Evolutionary conservation across 2,888 invertebrate genomes (phyloP), one percentile per base, ranked within the genome.

Genomic region (Coronaproctus castanopsis): DNA sequence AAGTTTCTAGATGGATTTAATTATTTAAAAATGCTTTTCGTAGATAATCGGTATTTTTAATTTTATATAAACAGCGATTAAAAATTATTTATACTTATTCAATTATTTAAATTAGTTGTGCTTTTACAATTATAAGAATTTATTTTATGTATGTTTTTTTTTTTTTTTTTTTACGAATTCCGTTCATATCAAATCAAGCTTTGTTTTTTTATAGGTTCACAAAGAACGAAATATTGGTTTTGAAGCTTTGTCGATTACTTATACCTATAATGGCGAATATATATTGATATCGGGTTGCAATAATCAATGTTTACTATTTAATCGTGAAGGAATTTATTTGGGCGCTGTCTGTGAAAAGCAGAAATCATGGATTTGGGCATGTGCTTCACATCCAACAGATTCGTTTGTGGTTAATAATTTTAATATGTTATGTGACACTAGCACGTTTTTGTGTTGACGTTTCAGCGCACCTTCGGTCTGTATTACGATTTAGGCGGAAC

Each of bases 301-400:
- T 69, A 83, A 82, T 55, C 61, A 58, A 52, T 80, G 87, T 65
- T 75, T 78, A 58, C 77, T 92, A 60, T 85, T 85, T 70, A 90
- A 89, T 0, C 80, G 82, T 66, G 89, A 89, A 65, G 89, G 90
- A 1, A 82, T 88, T 58, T 81, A 81, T 58, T 73, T 92, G 52
- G 84, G 84, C 1, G 75, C 75, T 18, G 76, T 92, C 55, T 85
- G 85, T 1, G 83, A 85, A 64, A 76, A 79, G 64, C 81, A 83
- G 65, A 78, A 81, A 36, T 82, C 86, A 0, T 92, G 91, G 92
- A 79, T 90, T 50, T 91, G 90, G 90, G 80, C 83, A 63, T 81
- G 83, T 67, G 82, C 83, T n/a, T 76, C 86, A 51, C 81, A 84
- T 73, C 87, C 87, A 0, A 80, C 79, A 68, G 81, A 83, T 8